phyloP scores from a whole-genome alignment of 37 sponge, comb jelly and placozoan species.

The Halisarca cf. caerulea region DNA sequence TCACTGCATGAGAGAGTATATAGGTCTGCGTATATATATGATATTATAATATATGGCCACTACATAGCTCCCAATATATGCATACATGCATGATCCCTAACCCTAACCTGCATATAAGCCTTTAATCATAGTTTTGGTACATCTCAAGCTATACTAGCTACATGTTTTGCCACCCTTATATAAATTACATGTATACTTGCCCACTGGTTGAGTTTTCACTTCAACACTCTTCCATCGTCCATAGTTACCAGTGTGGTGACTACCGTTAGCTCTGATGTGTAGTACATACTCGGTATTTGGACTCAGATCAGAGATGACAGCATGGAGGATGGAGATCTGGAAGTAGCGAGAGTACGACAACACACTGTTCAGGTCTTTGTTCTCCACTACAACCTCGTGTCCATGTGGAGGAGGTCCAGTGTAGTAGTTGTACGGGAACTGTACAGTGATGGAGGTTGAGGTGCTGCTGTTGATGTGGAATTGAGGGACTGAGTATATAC shows the following conservation, averaged over 20 bases:
- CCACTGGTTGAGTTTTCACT: not conserved
- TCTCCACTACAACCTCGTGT: not conserved
- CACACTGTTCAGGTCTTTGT: not conserved
- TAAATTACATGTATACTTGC: too few relatives aligned
- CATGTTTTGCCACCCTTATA: too few relatives aligned
- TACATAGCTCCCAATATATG: too few relatives aligned
- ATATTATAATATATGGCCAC: too few relatives aligned
- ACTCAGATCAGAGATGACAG: not conserved
- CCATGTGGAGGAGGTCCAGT: conserved; percentile 11
- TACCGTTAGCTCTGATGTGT: not conserved
- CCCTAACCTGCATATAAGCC: too few relatives aligned
- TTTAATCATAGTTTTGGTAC: too few relatives aligned
- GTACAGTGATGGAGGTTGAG: not conserved
- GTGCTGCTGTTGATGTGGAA: not conserved
- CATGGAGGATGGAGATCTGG: not conserved
- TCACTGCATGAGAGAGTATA: too few relatives aligned
- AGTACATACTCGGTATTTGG: not conserved
- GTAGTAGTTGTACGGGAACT: not conserved
- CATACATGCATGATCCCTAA: too few relatives aligned
- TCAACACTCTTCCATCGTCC: not conserved
- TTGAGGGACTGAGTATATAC: not conserved
- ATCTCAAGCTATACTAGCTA: too few relatives aligned
- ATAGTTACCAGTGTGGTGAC: not conserved
- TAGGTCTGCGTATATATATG: too few relatives aligned
- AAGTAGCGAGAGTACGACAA: not conserved